Percentiles rank a stretch among this genome's conserved stretches.
Evolutionary conservation across 1,140 invertebrate genomes (phyloP).

Genomic region (Cydia pomonella): DNA sequence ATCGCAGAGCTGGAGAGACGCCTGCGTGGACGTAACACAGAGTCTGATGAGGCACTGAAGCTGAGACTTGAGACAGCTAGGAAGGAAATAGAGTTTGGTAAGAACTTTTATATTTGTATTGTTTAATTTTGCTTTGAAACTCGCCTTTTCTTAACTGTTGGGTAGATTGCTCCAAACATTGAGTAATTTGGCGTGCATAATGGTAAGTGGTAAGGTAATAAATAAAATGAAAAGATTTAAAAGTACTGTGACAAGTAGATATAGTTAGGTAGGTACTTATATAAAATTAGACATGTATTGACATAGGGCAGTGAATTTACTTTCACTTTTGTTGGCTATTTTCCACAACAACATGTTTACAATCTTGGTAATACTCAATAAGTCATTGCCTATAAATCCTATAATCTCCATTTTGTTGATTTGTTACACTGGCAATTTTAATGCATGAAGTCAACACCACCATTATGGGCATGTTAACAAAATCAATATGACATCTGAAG

Average conservation of each 20-base stretch:
- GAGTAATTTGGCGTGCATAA: too few relatives aligned
- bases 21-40: slow-evolving; percentile 90
- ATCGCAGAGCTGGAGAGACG: slow-evolving; percentile 90
- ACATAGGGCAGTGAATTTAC: slow-evolving; percentile 3
- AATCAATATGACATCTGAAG: too few relatives aligned
- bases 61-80: slow-evolving; percentile 88
- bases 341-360: background rate
- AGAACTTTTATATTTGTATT: slow-evolving; percentile 33
- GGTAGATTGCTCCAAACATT: too few relatives aligned
- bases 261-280: slow-evolving; percentile 8
- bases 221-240: too few relatives aligned
- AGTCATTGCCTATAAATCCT: background rate
- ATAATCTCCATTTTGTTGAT: too few relatives aligned
- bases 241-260: too few relatives aligned
- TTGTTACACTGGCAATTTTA: background rate
- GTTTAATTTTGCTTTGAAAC: background rate
- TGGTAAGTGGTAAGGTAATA: too few relatives aligned
- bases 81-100: slow-evolving; percentile 93
- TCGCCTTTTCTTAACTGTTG: background rate
- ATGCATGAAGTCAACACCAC: background rate
- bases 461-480: too few relatives aligned
- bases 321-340: slow-evolving; percentile 8
- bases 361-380: background rate
- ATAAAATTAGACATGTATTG: slow-evolving; percentile 3
- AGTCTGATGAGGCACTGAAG: slow-evolving; percentile 92